A percentile compares a stretch with the other conserved stretches of the same genome.
phyloP scores from a whole-genome alignment of 2,113 vertebrate species.

The Apeltes quadracus region DNA sequence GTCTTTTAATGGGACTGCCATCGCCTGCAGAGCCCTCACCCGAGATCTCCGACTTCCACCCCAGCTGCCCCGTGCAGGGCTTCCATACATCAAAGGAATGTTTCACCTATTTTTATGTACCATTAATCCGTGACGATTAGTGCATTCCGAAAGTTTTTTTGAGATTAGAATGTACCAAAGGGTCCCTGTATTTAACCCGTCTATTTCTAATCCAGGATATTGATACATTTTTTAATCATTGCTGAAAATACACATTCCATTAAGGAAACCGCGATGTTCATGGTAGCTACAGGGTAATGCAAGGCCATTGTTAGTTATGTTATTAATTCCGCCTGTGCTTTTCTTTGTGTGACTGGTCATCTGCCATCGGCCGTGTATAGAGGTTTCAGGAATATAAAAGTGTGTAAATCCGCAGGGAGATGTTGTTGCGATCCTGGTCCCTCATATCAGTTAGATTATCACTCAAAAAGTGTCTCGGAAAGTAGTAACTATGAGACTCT shows the following conservation, averaged over 20 bases:
- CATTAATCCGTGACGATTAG: conserved; percentile 35
- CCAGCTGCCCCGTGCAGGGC: conserved; percentile 19
- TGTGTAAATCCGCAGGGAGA: neutral
- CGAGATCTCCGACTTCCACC: conserved; percentile 28
- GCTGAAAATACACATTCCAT: neutral
- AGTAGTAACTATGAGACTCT: neutral
- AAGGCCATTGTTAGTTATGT: conserved; percentile 7
- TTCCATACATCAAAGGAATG: conserved; percentile 44
- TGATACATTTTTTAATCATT: neutral
- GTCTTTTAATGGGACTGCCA: conserved; percentile 40
- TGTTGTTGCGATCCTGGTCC: neutral
- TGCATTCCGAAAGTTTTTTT: conserved; percentile 1
- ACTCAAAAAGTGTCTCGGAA: neutral
- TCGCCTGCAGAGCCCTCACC: conserved; percentile 28
- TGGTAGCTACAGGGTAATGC: neutral
- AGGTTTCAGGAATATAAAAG: neutral
- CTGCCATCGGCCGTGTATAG: neutral
- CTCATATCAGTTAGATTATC: neutral
- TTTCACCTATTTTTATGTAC: conserved; percentile 31
- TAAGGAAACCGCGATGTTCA: neutral
- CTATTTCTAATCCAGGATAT: neutral
- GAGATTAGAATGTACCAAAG: neutral
- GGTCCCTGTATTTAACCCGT: neutral
- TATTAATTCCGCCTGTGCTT: neutral
- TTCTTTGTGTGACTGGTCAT: neutral